Evolutionary conservation across 2,113 vertebrate genomes (phyloP), one percentile per base, ranked within the genome.

Genomic region (Danionella cerebrum): DNA sequence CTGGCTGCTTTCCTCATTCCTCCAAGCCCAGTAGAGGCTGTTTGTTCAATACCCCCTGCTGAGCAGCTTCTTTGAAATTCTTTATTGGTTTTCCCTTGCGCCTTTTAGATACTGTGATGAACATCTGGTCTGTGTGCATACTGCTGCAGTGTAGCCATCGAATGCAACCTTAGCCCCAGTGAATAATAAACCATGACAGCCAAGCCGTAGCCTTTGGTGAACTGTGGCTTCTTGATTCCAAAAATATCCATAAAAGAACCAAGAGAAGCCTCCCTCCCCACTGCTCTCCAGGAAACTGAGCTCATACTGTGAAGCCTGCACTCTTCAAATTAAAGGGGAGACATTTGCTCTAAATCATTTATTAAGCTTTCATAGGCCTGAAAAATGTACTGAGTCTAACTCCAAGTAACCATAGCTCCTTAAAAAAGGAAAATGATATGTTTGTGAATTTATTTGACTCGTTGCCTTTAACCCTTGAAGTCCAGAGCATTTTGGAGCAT

Each of bases 51-150:
- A 60, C 67, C 65, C 68, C 64, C 69, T 44, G 57, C 21, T 11
- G 64, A 71, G 64, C 11, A 16, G 27, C 21, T 54, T 19, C 64
- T 75, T 67, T 68, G 69, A 75, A 75, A 68, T 51, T 55, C 35
- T 47, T 36, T 16, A 35, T 45, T 64, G 64, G 31, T 38, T 50
- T 67, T 47, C 50, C 63, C 47, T 13, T 39, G 18, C 51, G 65
- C 44, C 67, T 62, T 48, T 67, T 16, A 57, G 57, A 60, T 51
- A 63, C 24, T 62, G 55, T 21, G 63, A 44, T 51, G 35, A 71
- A 41, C 55, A 75, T 71, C 64, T 71, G 55, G 55, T 71, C 29
- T 51, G 33, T 59, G 53, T 57, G 57, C 50, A 75, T 54, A 50
- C 21, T 35, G 29, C 62, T 66, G 62, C 64, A 35, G 8, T 57